These are phyloP conservation scores for Chrysomela aeneicollis DNA, from an alignment of 2,888 invertebrate species.

Conservation along the genomic window DNA sequence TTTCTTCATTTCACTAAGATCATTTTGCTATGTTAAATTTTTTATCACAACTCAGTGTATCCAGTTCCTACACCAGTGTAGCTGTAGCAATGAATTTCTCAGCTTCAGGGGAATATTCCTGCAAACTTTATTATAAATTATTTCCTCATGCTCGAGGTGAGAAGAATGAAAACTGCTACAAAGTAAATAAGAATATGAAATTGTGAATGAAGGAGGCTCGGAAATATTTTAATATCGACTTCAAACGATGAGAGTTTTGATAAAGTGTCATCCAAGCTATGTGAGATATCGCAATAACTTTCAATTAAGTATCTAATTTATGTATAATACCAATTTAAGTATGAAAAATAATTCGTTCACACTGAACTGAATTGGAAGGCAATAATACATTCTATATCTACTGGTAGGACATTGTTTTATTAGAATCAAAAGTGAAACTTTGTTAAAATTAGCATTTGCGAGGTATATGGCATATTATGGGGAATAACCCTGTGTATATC, in stretches of 20 bases:
- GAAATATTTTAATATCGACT: slow-evolving; percentile 16
- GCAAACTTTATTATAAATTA: slow-evolving; percentile 3
- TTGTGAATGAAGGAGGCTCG: slow-evolving; percentile 7
- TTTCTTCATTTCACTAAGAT: too few species aligned
- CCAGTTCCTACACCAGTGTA: background rate
- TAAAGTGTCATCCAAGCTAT: background rate
- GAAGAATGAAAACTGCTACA: background rate
- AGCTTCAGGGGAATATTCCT: background rate
- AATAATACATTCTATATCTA: background rate
- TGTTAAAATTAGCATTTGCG: too few species aligned
- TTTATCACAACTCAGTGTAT: too few species aligned
- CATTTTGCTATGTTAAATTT: too few species aligned
- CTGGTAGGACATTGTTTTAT: too few species aligned
- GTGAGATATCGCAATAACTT: background rate
- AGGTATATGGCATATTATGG: too few species aligned
- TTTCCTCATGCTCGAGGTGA: slow-evolving; percentile 3
- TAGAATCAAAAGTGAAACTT: too few species aligned
- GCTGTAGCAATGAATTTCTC: background rate
- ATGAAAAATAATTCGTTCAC: background rate
- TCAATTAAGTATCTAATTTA: background rate
- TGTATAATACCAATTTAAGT: too few species aligned
- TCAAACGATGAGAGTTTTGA: background rate
- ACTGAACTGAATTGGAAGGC: background rate
- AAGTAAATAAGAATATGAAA: slow-evolving; percentile 4
- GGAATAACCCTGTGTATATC: too few species aligned